Evolutionary conservation across 2,797 vertebrate genomes (phyloP), one percentile per base, ranked within the genome.

Genomic region (Pseudopleuronectes americanus): DNA sequence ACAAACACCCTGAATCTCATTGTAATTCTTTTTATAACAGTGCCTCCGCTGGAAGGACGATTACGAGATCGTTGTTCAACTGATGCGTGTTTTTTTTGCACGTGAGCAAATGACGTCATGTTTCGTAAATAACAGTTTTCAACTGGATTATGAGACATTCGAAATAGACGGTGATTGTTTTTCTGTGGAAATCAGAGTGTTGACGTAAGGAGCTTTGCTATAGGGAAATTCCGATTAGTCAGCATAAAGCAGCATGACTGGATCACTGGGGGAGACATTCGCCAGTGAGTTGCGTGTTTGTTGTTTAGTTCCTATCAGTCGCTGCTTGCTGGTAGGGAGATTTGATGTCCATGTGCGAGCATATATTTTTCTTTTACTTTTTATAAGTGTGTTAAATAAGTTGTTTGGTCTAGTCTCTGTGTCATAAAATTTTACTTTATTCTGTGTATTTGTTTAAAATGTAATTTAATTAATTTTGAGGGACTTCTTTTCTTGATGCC

Each of bases 141-240:
- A 0, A 22, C 17, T 24, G 14, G 66, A 58, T 61, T 53, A 53
- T 31, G n/a, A 17, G 17, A 51, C 4, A 16, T 64, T 57, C 1
- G 43, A 2, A 6, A 41, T 14, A 26, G n/a, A 58, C 57, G 33
- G 12, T 45, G 26, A 83, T 57, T 4, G 2, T 28, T 77, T 74
- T 81, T 76, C 88, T 22, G 71, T 81, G 86, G 81, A 92, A 89
- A 78, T 77, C 23, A 9, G 10, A 65, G 60, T 64, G 76, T 73
- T 89, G 81, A 79, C 54, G 55, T 81, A 81, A 73, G 75, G 7
- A 76, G 77, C 63, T 72, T 78, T 80, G 67, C 76, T 65, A 55
- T 1, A 79, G 92, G 93, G 93, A 88, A 92, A 92, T 93, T 93
- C 91, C 92, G 87, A 91, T 94, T 91, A 93, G 91, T 94, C 90